These are phyloP conservation scores for Leistus spinibarbis DNA, from an alignment of 2,888 invertebrate species.

Conservation along the genomic window DNA sequence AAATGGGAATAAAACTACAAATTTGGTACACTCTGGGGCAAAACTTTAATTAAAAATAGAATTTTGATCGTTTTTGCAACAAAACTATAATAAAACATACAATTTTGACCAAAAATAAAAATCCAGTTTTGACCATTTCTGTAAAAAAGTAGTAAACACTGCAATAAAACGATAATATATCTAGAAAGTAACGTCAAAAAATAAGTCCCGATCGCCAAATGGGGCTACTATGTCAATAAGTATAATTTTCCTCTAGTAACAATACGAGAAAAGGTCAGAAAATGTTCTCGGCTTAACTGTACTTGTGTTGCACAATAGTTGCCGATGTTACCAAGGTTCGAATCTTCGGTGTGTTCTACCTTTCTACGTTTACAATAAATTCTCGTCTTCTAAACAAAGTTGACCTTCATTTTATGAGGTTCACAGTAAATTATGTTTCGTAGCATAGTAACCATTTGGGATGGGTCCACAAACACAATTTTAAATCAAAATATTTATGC, in stretches of 20 bases:
- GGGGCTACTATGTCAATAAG: not conserved
- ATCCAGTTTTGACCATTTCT: too few relatives aligned
- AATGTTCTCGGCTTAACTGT: not conserved
- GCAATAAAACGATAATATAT: not conserved
- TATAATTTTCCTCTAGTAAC: not conserved
- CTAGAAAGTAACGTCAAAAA: not conserved
- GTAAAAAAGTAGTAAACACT: too few relatives aligned
- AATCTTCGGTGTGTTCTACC: too few relatives aligned
- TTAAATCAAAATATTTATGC: not conserved
- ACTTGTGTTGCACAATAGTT: not conserved
- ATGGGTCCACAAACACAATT: not conserved
- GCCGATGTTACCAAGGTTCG: not conserved
- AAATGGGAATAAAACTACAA: too few relatives aligned
- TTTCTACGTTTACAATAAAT: not conserved
- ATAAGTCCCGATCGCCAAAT: not conserved
- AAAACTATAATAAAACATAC: too few relatives aligned
- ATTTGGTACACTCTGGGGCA: too few relatives aligned
- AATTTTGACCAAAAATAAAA: too few relatives aligned
- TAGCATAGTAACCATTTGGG: not conserved
- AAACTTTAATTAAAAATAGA: too few relatives aligned
- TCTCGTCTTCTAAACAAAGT: not conserved
- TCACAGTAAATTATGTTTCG: not conserved
- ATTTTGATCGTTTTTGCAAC: too few relatives aligned
- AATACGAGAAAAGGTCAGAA: not conserved
- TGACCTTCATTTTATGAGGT: not conserved